Conservation (phyloP, 2,797 vertebrate species). For the Phrynocephalus vlangalii region DNA sequence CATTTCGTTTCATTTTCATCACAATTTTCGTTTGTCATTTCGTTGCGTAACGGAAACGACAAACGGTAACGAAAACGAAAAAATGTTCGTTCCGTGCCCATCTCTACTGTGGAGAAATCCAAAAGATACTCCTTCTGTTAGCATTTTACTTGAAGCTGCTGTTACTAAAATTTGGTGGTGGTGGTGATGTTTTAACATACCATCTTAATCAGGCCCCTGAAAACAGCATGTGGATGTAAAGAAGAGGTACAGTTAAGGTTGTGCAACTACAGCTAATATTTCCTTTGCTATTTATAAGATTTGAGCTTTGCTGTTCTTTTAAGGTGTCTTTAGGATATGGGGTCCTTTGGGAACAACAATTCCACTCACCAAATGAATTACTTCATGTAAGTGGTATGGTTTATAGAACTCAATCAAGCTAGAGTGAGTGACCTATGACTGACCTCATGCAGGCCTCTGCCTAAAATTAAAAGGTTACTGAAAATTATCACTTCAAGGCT, state of each 20-base stretch:
- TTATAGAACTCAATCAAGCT: background rate
- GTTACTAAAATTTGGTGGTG: conserved; percentile 19
- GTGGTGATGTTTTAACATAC: background rate
- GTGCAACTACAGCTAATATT: background rate
- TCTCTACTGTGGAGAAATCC: background rate
- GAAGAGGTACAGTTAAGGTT: conserved; percentile 11
- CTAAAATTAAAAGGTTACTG: background rate
- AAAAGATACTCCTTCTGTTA: conserved; percentile 37
- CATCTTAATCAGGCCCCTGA: conserved; percentile 4
- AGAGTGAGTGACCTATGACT: background rate
- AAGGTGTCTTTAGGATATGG: background rate
- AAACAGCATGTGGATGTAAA: background rate
- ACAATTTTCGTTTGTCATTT: too few relatives aligned
- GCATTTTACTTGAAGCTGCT: conserved; percentile 21
- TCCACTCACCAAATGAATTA: background rate
- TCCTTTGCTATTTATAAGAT: background rate
- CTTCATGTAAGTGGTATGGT: background rate
- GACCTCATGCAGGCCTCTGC: background rate
- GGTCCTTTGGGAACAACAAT: background rate
- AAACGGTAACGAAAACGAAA: too few relatives aligned
- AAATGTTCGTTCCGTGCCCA: too few relatives aligned
- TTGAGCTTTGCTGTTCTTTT: background rate
- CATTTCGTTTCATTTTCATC: too few relatives aligned
- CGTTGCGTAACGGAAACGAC: too few relatives aligned
- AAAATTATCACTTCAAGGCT: background rate